phyloP scores from a whole-genome alignment of 2,113 vertebrate genomes.

The Propithecus coquereli region DNA sequence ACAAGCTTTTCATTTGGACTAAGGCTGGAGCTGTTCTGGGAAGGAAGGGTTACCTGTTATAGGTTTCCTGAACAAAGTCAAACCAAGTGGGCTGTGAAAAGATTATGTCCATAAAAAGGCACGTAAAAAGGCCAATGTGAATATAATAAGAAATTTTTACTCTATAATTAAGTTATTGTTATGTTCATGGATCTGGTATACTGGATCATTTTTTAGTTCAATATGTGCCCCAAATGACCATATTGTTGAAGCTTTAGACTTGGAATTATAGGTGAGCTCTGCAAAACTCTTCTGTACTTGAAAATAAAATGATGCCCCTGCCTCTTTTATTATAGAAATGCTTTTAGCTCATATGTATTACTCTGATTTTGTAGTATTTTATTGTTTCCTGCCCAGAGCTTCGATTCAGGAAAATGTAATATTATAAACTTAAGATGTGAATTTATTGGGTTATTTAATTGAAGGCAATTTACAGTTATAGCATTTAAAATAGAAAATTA shows the following conservation, averaged over 20 bases:
- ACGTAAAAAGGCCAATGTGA: neutral
- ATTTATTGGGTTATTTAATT: slow-evolving; percentile 34
- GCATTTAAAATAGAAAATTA: slow-evolving; percentile 45
- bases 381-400: neutral
- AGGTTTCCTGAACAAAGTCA: slow-evolving; percentile 40
- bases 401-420: slow-evolving; percentile 34
- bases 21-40: slow-evolving; percentile 21
- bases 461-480: slow-evolving; percentile 2
- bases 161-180: slow-evolving; percentile 3
- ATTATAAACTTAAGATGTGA: neutral
- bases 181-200: neutral
- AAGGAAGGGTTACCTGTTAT: neutral
- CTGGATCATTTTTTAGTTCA: neutral
- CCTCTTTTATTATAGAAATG: slow-evolving; percentile 19
- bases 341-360: neutral
- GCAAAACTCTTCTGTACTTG: neutral
- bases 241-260: neutral
- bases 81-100: slow-evolving; percentile 38
- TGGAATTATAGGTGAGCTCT: neutral
- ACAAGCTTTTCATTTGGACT: slow-evolving; percentile 19
- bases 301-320: neutral
- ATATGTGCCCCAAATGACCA: neutral
- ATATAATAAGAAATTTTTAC: neutral
- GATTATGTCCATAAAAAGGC: slow-evolving; percentile 7
- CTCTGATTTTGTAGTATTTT: slow-evolving; percentile 35